Percentiles rank a stretch among this genome's conserved stretches.
These are phyloP conservation scores for Sterna hirundo DNA, from an alignment of 2,113 vertebrate genomes.

Conservation along the genomic window DNA sequence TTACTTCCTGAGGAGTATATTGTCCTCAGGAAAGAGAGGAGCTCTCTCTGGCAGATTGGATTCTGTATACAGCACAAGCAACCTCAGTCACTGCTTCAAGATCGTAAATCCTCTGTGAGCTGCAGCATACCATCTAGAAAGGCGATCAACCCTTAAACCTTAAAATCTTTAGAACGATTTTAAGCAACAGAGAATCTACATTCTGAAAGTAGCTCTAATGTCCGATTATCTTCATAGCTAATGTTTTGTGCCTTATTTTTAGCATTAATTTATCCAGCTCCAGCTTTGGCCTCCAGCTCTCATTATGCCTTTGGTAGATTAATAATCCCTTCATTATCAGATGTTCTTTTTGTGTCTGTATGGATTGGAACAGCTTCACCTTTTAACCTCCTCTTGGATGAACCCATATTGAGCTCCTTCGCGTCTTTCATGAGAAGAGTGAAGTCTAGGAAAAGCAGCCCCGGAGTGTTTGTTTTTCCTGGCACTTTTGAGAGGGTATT, in stretches of 20 bases:
- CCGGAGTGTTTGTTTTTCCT: not conserved
- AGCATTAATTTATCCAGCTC: not conserved
- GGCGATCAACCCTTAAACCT: not conserved
- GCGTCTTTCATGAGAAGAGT: not conserved
- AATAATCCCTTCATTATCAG: slow-evolving; percentile 10
- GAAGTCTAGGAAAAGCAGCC: not conserved
- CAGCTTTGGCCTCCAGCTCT: not conserved
- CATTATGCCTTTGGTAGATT: not conserved
- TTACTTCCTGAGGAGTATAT: not conserved
- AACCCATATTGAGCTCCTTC: not conserved
- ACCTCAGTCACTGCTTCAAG: not conserved
- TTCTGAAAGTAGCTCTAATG: not conserved
- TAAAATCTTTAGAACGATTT: not conserved
- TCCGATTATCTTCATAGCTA: not conserved
- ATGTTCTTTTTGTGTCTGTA: not conserved
- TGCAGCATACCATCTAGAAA: not conserved
- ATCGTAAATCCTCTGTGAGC: not conserved
- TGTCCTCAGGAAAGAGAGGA: not conserved
- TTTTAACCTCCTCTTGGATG: not conserved
- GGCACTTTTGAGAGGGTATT: not conserved
- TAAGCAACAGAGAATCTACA: not conserved
- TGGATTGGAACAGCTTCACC: not conserved
- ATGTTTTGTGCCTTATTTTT: not conserved
- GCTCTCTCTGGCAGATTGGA: not conserved
- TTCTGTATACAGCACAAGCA: not conserved